Conservation (phyloP, 2,797 vertebrate genomes). For the Tauraco hartlaubi region DNA sequence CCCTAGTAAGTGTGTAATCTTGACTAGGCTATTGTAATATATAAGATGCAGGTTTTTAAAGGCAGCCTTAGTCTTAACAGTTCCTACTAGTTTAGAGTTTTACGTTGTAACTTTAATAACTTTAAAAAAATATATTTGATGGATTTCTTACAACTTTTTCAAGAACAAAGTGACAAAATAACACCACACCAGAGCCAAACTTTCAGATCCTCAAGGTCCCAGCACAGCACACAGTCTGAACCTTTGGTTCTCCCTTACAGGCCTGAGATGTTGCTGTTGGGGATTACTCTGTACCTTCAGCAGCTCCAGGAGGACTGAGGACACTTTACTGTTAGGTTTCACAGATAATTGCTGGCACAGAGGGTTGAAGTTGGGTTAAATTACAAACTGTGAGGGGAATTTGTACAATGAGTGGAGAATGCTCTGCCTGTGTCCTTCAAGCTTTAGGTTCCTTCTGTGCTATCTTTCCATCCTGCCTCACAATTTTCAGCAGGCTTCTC, state of each 20-base stretch:
- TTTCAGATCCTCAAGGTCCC: neutral
- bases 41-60: neutral
- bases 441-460: neutral
- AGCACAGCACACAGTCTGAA: neutral
- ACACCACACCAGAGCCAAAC: neutral
- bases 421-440: neutral
- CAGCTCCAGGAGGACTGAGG: neutral
- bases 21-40: neutral
- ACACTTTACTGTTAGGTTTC: neutral
- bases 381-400: neutral
- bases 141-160: neutral
- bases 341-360: neutral
- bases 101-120: neutral
- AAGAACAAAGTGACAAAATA: neutral
- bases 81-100: neutral
- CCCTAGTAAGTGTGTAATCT: neutral
- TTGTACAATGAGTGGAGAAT: neutral
- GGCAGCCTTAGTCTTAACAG: neutral
- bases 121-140: neutral
- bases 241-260: neutral
- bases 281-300: neutral
- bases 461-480: neutral
- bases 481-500: neutral
- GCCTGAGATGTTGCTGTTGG: neutral
- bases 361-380: neutral